These are phyloP conservation scores for Pungitius pungitius DNA, from an alignment of 2,113 vertebrate genomes.

Conservation along the genomic window DNA sequence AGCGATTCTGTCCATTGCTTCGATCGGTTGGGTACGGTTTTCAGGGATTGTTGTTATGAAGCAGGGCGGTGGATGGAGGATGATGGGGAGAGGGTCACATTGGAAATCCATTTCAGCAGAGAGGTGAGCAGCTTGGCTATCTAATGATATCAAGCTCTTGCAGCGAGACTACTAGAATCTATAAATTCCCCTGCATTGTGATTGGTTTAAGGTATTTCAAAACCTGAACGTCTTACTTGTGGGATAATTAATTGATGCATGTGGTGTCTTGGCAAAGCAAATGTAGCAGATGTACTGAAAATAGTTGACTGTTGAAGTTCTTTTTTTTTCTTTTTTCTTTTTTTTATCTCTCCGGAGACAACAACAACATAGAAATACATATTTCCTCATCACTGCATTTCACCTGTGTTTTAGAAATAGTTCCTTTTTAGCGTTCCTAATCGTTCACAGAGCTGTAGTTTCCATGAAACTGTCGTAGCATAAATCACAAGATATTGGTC, in stretches of 20 bases:
- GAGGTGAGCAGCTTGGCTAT: slow-evolving; percentile 19
- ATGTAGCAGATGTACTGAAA: slow-evolving; percentile 49
- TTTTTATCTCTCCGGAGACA: not conserved
- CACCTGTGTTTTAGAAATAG: slow-evolving; percentile 42
- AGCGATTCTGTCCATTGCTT: not conserved
- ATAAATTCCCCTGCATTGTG: slow-evolving; percentile 7
- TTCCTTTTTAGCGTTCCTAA: slow-evolving; percentile 47
- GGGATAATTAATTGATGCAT: not conserved
- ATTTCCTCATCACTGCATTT: slow-evolving; percentile 8
- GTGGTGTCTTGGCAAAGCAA: slow-evolving; percentile 34
- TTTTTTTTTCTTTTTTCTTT: not conserved
- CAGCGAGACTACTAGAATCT: slow-evolving; percentile 3
- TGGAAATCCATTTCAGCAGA: slow-evolving; percentile 47
- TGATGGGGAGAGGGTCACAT: slow-evolving; percentile 45
- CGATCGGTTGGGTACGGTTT: slow-evolving; percentile 5
- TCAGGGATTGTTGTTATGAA: not conserved
- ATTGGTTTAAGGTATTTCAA: slow-evolving; percentile 23
- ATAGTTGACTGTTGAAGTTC: not conserved
- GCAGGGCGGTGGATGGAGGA: not conserved
- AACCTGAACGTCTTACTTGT: slow-evolving; percentile 36
- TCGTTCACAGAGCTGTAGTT: slow-evolving; percentile 74
- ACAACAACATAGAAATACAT: not conserved
- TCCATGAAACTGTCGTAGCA: slow-evolving; percentile 79
- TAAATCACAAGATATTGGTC: slow-evolving; percentile 42
- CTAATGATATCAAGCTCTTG: not conserved